Evolutionary conservation across 1,140 invertebrate species (phyloP).

Genomic region (Leptestheria dahalacensis): DNA sequence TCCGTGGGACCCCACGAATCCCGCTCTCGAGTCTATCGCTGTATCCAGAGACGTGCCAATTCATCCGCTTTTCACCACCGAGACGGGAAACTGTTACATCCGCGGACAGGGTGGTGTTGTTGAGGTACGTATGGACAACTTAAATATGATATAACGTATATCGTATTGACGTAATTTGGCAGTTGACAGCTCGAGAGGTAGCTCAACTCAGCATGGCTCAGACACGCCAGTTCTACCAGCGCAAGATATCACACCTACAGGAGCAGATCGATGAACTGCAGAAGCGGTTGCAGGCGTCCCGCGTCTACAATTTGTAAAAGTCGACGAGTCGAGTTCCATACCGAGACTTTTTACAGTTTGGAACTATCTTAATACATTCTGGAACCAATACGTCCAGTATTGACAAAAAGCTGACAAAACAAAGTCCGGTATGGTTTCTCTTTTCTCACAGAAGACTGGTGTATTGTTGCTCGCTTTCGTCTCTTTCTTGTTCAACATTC

Average conservation of each 20-base stretch:
- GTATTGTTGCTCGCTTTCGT: not conserved
- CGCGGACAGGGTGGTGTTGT: not conserved
- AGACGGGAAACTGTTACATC: not conserved
- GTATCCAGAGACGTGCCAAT: not conserved
- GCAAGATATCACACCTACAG: not conserved
- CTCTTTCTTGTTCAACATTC: not conserved
- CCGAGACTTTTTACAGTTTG: not conserved
- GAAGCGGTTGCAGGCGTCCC: no score
- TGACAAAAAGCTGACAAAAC: not conserved
- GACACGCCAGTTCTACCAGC: not conserved
- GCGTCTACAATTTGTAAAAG: not conserved
- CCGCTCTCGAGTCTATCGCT: not conserved
- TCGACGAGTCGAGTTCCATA: not conserved
- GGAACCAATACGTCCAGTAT: no score
- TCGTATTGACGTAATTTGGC: not conserved
- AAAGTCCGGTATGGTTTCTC: not conserved
- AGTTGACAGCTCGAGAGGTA: not conserved
- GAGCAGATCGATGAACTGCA: not conserved
- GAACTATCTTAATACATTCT: not conserved
- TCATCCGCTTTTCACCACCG: not conserved
- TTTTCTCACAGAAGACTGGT: not conserved
- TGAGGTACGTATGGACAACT: not conserved
- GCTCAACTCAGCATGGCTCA: not conserved
- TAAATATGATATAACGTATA: not conserved
- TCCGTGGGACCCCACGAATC: conserved; percentile 5